Base-by-base conservation (phyloP, 2,797 vertebrate genomes). In the Rhinogobio ventralis region DNA sequence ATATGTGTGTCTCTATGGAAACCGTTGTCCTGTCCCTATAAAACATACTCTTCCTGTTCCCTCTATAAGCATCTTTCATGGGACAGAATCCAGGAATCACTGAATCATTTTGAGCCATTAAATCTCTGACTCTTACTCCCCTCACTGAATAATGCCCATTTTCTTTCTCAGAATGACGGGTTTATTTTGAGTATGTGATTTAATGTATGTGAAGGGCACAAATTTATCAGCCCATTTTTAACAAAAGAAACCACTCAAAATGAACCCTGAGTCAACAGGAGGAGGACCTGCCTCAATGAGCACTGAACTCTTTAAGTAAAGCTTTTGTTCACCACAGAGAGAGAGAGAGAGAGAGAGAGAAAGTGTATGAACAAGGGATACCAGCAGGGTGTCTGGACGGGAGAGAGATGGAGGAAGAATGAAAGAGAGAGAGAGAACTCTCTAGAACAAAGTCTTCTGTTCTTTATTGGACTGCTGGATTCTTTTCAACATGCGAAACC, bases 371-470 rank as follows among this genome's bases (percentile, higher is more conserved):
- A 45, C 62, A 71, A 66, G 39, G 74, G 73, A 82, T 68, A 39
- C 60, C 69, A 84, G 74, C 82, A 85, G 90, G 72, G 79, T n/a
- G 66, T 4, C 60, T 39, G 71, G 67, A 66, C 0, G 62, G 20
- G 45, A 67, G 88, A 84, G 82, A 36, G 88, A 77, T 75, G 13
- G 72, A 82, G 75, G 14, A 33, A 80, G 82, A 64, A 75, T 51
- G 67, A 79, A 87, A n/a, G 81, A 13, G 84, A 66, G 81, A 69
- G 86, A 14, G 81, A 17, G 84, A 85, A 73, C 81, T 45, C 88
- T 87, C 4, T 80, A 67, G 85, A 91, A 93, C 91, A 93, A 94
- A 91, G 92, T 92, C 87, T 13, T 78, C 91, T 55, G 88, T 93
- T 93, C 79, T 93, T 2, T 30, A 75, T 66, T 0, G 60, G 39